Conservation (phyloP, 1,140 invertebrate species). For the Spodoptera frugiperda region DNA sequence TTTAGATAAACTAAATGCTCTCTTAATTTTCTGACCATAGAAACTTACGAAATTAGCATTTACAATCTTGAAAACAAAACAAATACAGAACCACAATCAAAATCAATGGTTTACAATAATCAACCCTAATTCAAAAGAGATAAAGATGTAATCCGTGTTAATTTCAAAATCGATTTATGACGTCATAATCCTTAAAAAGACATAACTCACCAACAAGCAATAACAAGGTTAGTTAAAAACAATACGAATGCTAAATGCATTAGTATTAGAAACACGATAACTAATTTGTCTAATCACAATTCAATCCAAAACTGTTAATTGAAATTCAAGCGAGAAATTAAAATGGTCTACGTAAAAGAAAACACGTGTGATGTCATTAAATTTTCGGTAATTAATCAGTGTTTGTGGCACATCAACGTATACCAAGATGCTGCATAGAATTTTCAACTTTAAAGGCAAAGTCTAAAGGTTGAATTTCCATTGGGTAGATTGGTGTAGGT, state of each 20-base stretch:
- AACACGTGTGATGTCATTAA: background rate
- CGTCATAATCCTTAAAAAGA: background rate
- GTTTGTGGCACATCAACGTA: no score
- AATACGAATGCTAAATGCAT: constrained; percentile 1
- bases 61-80: no score
- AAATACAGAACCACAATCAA: background rate
- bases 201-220: constrained; percentile 1
- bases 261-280: background rate
- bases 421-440: no score
- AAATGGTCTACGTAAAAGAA: background rate
- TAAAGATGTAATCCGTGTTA: background rate
- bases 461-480: no score
- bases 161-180: background rate
- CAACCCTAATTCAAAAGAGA: background rate
- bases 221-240: background rate
- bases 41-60: no score
- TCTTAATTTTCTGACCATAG: no score
- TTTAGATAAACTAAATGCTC: no score
- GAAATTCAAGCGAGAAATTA: constrained; percentile 18
- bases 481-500: no score
- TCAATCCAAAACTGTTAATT: constrained; percentile 19
- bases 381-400: background rate
- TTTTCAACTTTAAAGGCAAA: no score
- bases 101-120: no score
- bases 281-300: background rate